Evolutionary conservation across 1,140 invertebrate genomes (phyloP), one percentile per base, ranked within the genome.

Genomic region (Papilio xuthus): DNA sequence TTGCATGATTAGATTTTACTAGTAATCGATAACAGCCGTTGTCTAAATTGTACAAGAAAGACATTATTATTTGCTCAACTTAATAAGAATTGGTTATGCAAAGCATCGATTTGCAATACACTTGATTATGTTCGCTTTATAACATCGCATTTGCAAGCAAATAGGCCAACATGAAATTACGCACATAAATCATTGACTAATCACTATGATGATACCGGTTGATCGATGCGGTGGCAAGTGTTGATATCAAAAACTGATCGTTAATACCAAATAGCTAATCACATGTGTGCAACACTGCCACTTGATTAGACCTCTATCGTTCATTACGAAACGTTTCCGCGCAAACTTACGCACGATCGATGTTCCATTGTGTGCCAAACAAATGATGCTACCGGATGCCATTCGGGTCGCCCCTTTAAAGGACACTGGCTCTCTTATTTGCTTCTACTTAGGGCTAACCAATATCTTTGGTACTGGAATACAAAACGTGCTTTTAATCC

Each of bases 321-420:
- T 91, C 87, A 88, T 90, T 91, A 67, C 84, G 80, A 80, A 88
- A 82, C 83, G 79, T 86, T 86, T 88, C 87, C 84, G 85, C 78
- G 78, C 80, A 83, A 85, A 82, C 82, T 81, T 78, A 82, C 60
- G 23, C 80, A 84, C 88, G 88, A 91, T 90, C 83, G 87, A 91
- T 91, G 88, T 82, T 78, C 88, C 86, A 91, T 92, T 91, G 90
- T 91, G 84, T 84, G 84, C 83, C 84, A 81, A 83, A 90, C 88
- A 90, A 91, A 89, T 89, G 83, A 90, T 87, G 85, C 85, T 81
- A 82, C 84, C 84, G 86, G 85, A 88, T 88, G 85, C 87, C 86
- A 90, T 88, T 88, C 78, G 60, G 26, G 77, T 80, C 80, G 79
- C 78, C 89, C 89, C 77, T 92, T 90, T 84, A 90, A 85, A 88